phyloP scores from a whole-genome alignment of 2,113 vertebrate species.

The Grus americana region DNA sequence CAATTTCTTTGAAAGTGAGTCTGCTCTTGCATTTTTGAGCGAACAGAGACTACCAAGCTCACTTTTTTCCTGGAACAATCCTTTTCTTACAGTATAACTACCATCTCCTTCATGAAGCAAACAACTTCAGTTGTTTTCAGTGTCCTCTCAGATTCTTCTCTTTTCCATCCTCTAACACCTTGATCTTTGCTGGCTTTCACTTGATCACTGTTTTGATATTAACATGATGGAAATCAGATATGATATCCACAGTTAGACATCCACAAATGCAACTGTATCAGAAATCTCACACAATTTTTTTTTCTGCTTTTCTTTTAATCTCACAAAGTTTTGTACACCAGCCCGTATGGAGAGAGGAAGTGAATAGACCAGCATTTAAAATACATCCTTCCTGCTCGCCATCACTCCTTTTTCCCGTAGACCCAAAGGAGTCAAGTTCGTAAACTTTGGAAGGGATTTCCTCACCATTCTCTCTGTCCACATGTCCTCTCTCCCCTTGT shows the following conservation, averaged over 20 bases:
- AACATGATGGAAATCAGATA: neutral
- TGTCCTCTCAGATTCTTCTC: neutral
- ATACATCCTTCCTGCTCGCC: neutral
- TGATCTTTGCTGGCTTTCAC: neutral
- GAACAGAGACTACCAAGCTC: neutral
- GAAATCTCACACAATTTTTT: neutral
- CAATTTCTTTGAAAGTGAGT: neutral
- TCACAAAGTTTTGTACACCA: neutral
- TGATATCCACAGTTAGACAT: neutral
- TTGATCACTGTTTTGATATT: neutral
- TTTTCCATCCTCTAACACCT: neutral
- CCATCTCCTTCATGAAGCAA: neutral
- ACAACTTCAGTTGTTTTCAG: neutral
- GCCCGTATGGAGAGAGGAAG: neutral
- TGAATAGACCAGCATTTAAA: neutral
- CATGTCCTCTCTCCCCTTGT: neutral
- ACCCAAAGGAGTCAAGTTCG: neutral
- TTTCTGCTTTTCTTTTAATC: neutral
- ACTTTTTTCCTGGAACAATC: neutral
- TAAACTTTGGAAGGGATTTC: neutral
- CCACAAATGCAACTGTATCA: neutral
- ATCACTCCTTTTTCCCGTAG: neutral
- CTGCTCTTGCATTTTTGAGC: slow-evolving; percentile 1
- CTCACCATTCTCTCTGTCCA: neutral
- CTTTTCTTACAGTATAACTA: neutral